Base-by-base conservation (phyloP, 2,797 vertebrate species). In the Caiman crocodilus region DNA sequence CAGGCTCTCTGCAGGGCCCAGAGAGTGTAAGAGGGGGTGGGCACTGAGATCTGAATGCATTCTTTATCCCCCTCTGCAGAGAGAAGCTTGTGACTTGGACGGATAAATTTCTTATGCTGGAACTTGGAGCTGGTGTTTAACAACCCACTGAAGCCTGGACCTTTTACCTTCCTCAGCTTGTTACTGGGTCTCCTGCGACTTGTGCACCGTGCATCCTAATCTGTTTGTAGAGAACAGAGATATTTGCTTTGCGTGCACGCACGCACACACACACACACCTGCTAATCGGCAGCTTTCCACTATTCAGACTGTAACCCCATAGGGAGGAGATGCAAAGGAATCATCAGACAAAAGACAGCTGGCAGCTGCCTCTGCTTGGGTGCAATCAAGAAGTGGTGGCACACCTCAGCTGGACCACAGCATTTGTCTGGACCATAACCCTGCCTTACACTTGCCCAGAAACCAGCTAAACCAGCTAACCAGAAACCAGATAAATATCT, bases 21-120 rank as follows among this genome's bases (percentile, higher is more conserved):
- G 71, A 73, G 56, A 76, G 89, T 74, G 82, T 81, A 63, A 77
- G 63, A 14, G 0, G 9, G 90, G 80, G 28, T 2, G 91, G 79
- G 87, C 30, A 73, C 82, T 90, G 91, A 92, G 87, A 91, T 90
- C 94, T 85, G 74, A 78, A 65, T 2, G 7, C 79, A 65, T 83
- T 61, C 71, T 75, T 94, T 93, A 85, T 94, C 91, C 93, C 56
- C 87, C 83, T 91, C 90, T 85, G 71, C 58, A 65, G 85, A 82
- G 91, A 61, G 84, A 91, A 93, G 94, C 92, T 76, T 81, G 91
- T 77, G 88, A 90, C 89, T 94, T 76, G 17, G 91, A 63, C 73
- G 90, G 95, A 95, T 97, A 91, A 96, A 93, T 93, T 91, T 92
- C 90, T 96, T 93, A 96, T 0, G 79, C 76, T 1, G 77, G 65